Evolutionary conservation across 2,113 vertebrate species (phyloP), one percentile per base, ranked within the genome.

Genomic region (Podarcis raffonei): DNA sequence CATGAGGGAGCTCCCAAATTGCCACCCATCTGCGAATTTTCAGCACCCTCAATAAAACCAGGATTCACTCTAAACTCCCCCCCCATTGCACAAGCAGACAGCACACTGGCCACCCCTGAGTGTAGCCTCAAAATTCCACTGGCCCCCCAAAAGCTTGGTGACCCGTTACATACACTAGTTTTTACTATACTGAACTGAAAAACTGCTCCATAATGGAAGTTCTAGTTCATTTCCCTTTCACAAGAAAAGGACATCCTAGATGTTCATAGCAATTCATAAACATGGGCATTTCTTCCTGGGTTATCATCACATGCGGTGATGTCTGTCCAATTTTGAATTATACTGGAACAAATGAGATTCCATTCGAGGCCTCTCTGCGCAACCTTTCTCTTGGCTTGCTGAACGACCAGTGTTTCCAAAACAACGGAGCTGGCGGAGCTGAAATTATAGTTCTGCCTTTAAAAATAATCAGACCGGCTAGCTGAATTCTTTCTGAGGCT

Each of bases 241-340:
- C 6, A 13, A 48, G 76, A 80, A 0, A 16, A 20, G 39, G 15
- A n/a, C 42, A 35, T 48, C 68, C 30, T 23, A 78, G 23, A 5
- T 0, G 0, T 35, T 88, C 82, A 83, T 74, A 37, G 32, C 77
- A 62, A 35, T 7, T 74, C 39, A 35, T 8, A 57, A n/a, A 80
- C 37, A 30, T 78, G 68, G 66, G 15, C 0, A 32, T 89, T 94
- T 62, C 48, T 93, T 89, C 59, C 85, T 85, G 48, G 13, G 9
- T 75, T 23, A 81, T 0, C 13, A 82, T 91, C 85, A 18, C 23
- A 83, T 83, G 82, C 3, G 6, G 37, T 22, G 48, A 53, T 53
- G 15, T 90, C 92, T 88, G 3, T 88, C 27, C 69, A 77, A 1
- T 88, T 90, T 91, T 79, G 91, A 89, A 91, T 4, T 37, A 88